A percentile compares a stretch with the other conserved stretches of the same genome.
Conservation (phyloP, 53 echinoderm and acorn worm genomes). For the Actinopyga echinites region DNA sequence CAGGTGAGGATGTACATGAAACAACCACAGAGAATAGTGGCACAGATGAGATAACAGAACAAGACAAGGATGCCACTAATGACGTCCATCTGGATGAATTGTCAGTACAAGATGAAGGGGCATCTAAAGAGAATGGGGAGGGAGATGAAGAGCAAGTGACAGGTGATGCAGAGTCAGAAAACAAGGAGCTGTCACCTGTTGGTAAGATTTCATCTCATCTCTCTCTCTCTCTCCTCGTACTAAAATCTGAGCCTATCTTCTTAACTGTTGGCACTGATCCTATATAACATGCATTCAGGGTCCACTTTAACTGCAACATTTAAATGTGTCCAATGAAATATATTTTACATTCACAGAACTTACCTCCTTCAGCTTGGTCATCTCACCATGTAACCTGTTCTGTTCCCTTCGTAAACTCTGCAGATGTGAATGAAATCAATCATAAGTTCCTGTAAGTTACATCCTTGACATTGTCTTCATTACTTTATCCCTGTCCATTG, state of each 20-base stretch:
- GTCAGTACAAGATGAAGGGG: slow-evolving; percentile 5
- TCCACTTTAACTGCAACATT: too few species aligned
- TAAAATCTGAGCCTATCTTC: not conserved
- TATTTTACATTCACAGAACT: too few species aligned
- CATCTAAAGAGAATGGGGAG: slow-evolving; percentile 4
- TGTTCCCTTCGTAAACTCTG: slow-evolving; percentile 82
- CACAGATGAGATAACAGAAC: not conserved
- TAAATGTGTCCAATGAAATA: too few species aligned
- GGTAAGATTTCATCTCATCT: slow-evolving; percentile 47
- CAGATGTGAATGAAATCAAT: not conserved
- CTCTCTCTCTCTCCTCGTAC: not conserved
- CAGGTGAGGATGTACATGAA: not conserved
- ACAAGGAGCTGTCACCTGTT: slow-evolving; percentile 59
- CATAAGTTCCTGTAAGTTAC: not conserved
- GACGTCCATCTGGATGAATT: not conserved
- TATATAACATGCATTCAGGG: too few species aligned
- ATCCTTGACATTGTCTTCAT: too few species aligned
- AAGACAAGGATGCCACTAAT: not conserved
- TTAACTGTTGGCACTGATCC: too few species aligned
- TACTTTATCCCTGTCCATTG: too few species aligned
- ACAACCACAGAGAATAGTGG: not conserved
- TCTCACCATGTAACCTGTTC: slow-evolving; percentile 63
- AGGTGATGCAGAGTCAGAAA: slow-evolving; percentile 36
- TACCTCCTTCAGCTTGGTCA: slow-evolving; percentile 57
- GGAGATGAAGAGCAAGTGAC: slow-evolving; percentile 11